Conservation (phyloP, 2,113 vertebrate species). For the Numida meleagris region DNA sequence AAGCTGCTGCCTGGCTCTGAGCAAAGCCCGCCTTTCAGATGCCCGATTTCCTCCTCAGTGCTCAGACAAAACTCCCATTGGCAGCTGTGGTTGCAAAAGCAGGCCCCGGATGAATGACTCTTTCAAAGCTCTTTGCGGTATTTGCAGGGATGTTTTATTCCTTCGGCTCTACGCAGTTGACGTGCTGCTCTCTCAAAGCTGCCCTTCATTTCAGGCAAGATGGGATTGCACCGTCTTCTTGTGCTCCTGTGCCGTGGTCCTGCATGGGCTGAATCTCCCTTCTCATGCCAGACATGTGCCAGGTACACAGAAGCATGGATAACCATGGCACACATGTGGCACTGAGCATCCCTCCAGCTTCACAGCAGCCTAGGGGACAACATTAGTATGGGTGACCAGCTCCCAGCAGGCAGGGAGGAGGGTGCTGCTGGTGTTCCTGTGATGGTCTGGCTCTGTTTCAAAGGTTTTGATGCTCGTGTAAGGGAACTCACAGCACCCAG, state of each 20-base stretch:
- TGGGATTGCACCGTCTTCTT: not conserved
- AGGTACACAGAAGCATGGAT: not conserved
- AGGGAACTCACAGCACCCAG: not conserved
- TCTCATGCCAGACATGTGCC: not conserved
- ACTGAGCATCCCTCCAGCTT: not conserved
- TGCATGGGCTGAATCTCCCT: not conserved
- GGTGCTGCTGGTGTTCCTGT: not conserved
- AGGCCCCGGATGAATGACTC: not conserved
- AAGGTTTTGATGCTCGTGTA: not conserved
- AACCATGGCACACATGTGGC: accelerated
- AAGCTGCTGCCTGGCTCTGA: not conserved
- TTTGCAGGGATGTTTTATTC: not conserved
- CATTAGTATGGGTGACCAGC: accelerated
- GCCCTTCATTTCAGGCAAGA: not conserved
- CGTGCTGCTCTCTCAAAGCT: not conserved
- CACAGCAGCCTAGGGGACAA: not conserved
- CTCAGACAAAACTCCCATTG: not conserved
- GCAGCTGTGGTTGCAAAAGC: not conserved
- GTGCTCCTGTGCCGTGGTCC: accelerated
- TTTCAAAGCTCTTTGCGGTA: not conserved
- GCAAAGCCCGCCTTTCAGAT: not conserved
- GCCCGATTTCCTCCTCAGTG: not conserved
- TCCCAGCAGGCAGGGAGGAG: not conserved
- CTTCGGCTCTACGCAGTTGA: not conserved
- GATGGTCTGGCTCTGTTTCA: not conserved